Percentiles rank a stretch among this genome's conserved stretches.
These are phyloP conservation scores for Diacarnus erythraeanus DNA, from an alignment of 37 sponge, comb jelly and placozoan species.

Conservation along the genomic window DNA sequence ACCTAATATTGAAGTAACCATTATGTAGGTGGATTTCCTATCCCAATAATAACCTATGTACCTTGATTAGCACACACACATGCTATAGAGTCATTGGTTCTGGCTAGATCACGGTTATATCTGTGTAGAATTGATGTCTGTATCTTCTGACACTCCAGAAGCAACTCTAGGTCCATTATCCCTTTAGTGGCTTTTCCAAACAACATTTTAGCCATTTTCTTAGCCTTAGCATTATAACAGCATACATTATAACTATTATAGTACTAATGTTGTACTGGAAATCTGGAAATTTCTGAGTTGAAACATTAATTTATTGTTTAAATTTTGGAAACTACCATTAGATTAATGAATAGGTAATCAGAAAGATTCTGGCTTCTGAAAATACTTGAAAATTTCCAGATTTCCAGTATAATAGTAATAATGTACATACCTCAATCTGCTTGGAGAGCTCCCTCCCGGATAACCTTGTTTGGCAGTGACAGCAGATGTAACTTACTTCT, in stretches of 20 bases:
- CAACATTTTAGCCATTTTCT: background rate
- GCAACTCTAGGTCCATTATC: constrained; percentile 4
- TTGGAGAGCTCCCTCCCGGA: background rate
- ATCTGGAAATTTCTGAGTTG: too few species aligned
- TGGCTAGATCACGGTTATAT: constrained; percentile 44
- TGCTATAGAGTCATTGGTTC: constrained; percentile 50
- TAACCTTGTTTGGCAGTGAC: background rate
- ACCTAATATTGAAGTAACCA: too few species aligned
- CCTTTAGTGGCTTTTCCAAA: background rate
- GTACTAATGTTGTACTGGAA: too few species aligned
- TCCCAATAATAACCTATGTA: background rate
- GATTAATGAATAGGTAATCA: too few species aligned
- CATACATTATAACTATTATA: too few species aligned
- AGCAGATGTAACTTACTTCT: background rate
- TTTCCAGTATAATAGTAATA: too few species aligned
- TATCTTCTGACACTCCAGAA: constrained; percentile 42
- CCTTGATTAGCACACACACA: constrained; percentile 39
- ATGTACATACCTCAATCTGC: background rate
- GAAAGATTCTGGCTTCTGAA: too few species aligned
- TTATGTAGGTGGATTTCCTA: too few species aligned
- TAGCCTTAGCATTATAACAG: background rate
- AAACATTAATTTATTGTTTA: too few species aligned
- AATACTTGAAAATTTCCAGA: too few species aligned
- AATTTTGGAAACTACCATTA: too few species aligned
- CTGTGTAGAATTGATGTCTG: constrained; percentile 32